phyloP scores from a whole-genome alignment of 2,888 invertebrate genomes.

The Agonopterix heracliana region DNA sequence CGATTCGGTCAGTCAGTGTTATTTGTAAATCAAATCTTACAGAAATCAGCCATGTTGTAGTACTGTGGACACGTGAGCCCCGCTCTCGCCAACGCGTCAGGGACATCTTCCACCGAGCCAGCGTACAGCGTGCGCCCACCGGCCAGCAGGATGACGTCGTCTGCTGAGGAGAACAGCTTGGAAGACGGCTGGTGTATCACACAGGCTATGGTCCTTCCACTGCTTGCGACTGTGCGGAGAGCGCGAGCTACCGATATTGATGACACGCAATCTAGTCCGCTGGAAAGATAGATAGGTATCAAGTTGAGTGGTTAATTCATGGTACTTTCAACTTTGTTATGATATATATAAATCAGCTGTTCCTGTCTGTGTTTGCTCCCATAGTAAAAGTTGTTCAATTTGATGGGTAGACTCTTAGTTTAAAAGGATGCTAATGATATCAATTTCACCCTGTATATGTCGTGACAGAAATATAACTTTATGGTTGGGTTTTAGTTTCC shows the following conservation, averaged over 20 bases:
- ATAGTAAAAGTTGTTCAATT: too few species aligned
- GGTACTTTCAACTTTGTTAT: too few species aligned
- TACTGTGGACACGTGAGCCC: slow-evolving; percentile 82
- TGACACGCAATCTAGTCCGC: slow-evolving; percentile 79
- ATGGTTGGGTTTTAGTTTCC: too few species aligned
- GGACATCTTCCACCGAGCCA: slow-evolving; percentile 77
- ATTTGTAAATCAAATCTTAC: slow-evolving; percentile 51
- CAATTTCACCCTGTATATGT: too few species aligned
- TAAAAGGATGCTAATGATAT: too few species aligned
- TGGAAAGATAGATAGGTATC: slow-evolving; percentile 28
- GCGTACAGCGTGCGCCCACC: slow-evolving; percentile 82
- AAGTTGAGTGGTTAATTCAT: too few species aligned
- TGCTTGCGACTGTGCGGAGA: slow-evolving; percentile 77
- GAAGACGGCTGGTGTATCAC: slow-evolving; percentile 89
- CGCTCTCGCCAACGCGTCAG: slow-evolving; percentile 75
- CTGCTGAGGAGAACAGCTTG: slow-evolving; percentile 82
- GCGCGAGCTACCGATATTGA: slow-evolving; percentile 80
- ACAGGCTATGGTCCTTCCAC: slow-evolving; percentile 83
- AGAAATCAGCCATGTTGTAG: slow-evolving; percentile 87
- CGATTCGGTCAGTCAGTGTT: too few species aligned
- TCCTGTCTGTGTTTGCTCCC: too few species aligned
- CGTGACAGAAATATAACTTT: too few species aligned
- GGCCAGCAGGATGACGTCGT: slow-evolving; percentile 82
- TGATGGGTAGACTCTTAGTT: too few species aligned
- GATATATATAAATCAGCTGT: too few species aligned